Percentiles rank a stretch among this genome's conserved stretches.
These are phyloP conservation scores for Hybos culiciformis DNA, from an alignment of 2,888 invertebrate species.

Conservation along the genomic window DNA sequence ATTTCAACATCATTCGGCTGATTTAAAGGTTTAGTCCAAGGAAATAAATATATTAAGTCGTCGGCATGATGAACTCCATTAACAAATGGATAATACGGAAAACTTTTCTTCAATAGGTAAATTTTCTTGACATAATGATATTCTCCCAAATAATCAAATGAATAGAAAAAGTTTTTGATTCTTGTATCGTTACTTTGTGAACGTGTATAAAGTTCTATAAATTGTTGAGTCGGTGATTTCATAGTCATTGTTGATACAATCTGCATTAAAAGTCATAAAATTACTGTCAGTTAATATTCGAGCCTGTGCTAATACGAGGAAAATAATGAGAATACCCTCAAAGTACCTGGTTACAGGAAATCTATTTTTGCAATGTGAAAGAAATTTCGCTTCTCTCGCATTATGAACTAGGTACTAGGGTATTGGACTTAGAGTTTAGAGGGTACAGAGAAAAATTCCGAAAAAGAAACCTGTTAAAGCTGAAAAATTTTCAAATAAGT, in stretches of 20 bases:
- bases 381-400: no score
- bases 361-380: no score
- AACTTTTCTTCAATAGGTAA: slow-evolving; percentile 29
- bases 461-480: no score
- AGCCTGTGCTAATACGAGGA: no score
- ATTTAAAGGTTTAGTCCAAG: slow-evolving; percentile 26
- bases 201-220: slow-evolving; percentile 24
- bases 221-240: slow-evolving; percentile 36
- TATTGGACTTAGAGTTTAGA: no score
- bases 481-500: no score
- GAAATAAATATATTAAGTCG: slow-evolving; percentile 45
- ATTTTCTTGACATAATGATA: slow-evolving; percentile 33
- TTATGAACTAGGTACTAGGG: no score
- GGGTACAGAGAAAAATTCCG: no score
- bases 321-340: no score
- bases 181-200: slow-evolving; percentile 18
- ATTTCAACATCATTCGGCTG: slow-evolving; percentile 29
- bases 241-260: slow-evolving; percentile 14
- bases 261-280: slow-evolving; percentile 12
- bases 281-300: no score
- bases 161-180: slow-evolving; percentile 38
- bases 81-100: slow-evolving; percentile 34
- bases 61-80: slow-evolving; percentile 45
- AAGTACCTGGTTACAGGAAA: no score
- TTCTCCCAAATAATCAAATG: slow-evolving; percentile 38